A percentile compares a stretch with the other conserved stretches of the same genome.
Conservation (phyloP, 2,113 vertebrate genomes). For the Dipodomys ordii region DNA sequence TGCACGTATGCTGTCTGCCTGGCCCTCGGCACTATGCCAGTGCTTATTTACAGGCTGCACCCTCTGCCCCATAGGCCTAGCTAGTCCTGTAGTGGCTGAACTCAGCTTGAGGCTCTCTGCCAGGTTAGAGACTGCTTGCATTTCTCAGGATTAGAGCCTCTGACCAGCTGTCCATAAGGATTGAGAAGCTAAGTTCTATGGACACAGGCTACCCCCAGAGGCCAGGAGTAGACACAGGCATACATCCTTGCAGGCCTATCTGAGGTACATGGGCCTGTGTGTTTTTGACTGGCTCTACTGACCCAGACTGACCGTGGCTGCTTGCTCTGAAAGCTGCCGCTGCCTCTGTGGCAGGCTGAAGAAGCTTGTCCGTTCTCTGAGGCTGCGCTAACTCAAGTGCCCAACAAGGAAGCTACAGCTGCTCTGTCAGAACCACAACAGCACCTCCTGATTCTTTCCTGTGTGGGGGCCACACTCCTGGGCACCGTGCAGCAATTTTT, state of each 20-base stretch:
- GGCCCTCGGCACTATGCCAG: no score
- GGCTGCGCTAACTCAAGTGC: no score
- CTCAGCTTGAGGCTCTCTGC: background rate
- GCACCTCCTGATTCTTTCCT: no score
- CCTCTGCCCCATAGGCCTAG: background rate
- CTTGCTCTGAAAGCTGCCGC: background rate
- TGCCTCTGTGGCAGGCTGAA: background rate
- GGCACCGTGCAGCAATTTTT: background rate
- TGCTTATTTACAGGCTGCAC: no score
- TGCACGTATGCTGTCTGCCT: background rate
- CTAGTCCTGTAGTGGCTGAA: background rate
- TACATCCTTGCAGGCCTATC: background rate
- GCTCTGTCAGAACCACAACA: background rate
- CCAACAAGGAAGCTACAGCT: background rate
- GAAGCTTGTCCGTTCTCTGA: background rate
- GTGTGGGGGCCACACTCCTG: no score
- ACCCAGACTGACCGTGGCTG: background rate
- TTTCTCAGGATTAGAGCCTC: background rate
- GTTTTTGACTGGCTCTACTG: background rate
- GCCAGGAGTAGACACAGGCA: no score
- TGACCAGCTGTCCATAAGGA: background rate
- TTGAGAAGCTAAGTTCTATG: background rate
- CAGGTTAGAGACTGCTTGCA: background rate
- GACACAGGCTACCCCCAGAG: background rate
- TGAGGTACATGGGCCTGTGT: rapidly evolving